These are phyloP conservation scores for Urocyon cinereoargenteus DNA, from an alignment of 2,797 vertebrate species.

Conservation along the genomic window DNA sequence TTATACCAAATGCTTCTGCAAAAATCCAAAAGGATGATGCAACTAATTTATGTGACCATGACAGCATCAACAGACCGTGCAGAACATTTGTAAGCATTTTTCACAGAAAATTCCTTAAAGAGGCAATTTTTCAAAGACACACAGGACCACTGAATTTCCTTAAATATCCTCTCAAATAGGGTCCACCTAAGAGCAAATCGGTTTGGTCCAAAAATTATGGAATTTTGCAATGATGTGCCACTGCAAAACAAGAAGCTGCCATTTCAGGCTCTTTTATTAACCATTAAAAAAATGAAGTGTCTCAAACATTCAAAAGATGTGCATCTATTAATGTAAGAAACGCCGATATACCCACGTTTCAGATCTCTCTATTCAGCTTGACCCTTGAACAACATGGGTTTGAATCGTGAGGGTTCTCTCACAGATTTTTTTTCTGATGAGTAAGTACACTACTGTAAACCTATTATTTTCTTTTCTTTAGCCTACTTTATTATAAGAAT, in stretches of 20 bases:
- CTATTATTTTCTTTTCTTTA: background rate
- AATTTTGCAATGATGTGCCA: background rate
- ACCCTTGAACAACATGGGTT: background rate
- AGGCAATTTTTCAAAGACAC: constrained; percentile 1
- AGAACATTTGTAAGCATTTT: background rate
- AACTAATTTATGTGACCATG: background rate
- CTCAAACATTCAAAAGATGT: background rate
- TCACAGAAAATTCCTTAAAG: background rate
- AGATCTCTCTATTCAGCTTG: background rate
- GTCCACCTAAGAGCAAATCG: background rate
- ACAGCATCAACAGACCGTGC: background rate
- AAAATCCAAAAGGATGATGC: background rate
- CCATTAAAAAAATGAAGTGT: background rate
- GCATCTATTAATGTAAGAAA: background rate
- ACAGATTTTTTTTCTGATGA: background rate
- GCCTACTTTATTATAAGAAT: background rate
- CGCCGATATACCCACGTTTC: background rate
- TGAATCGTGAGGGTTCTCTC: background rate
- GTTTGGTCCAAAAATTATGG: background rate
- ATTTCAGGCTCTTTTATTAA: background rate
- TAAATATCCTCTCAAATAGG: background rate
- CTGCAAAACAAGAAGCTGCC: background rate
- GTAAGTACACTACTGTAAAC: background rate
- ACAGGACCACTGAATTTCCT: background rate
- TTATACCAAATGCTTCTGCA: background rate